phyloP scores from a whole-genome alignment of 2,797 vertebrate species.

The Melanotaenia trifasciata region DNA sequence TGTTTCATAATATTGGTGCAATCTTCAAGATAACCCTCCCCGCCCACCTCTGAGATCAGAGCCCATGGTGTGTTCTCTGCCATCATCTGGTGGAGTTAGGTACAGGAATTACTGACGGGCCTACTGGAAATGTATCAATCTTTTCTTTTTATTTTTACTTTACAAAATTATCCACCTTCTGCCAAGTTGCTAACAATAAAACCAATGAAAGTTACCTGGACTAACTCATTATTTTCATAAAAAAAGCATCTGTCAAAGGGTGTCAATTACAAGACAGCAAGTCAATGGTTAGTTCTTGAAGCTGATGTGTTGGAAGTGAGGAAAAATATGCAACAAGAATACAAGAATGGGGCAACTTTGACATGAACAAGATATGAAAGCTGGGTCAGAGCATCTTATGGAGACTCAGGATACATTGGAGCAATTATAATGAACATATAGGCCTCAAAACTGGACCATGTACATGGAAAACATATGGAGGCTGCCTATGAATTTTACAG shows the following conservation, averaged over 20 bases:
- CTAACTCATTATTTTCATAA: neutral
- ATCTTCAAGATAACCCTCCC: constrained; percentile 58
- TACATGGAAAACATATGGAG: neutral
- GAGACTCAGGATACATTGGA: too few relatives aligned
- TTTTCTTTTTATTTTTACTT: too few relatives aligned
- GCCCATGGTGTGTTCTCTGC: constrained; percentile 73
- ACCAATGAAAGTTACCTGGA: neutral
- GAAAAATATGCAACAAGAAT: neutral
- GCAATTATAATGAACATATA: too few relatives aligned
- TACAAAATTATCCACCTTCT: too few relatives aligned
- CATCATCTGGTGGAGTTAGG: constrained; percentile 65
- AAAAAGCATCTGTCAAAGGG: neutral
- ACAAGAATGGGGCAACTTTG: neutral
- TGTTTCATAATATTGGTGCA: constrained; percentile 69
- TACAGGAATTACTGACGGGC: neutral
- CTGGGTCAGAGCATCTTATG: too few relatives aligned
- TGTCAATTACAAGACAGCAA: neutral
- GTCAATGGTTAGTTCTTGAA: neutral
- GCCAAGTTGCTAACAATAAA: too few relatives aligned
- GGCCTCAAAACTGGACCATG: neutral
- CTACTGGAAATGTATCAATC: too few relatives aligned
- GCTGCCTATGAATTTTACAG: neutral
- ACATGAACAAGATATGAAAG: too few relatives aligned
- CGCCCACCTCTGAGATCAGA: constrained; percentile 70
- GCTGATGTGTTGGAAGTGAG: neutral